Evolutionary conservation across 1,140 invertebrate genomes (phyloP).

Genomic region (Heterodera schachtii): DNA sequence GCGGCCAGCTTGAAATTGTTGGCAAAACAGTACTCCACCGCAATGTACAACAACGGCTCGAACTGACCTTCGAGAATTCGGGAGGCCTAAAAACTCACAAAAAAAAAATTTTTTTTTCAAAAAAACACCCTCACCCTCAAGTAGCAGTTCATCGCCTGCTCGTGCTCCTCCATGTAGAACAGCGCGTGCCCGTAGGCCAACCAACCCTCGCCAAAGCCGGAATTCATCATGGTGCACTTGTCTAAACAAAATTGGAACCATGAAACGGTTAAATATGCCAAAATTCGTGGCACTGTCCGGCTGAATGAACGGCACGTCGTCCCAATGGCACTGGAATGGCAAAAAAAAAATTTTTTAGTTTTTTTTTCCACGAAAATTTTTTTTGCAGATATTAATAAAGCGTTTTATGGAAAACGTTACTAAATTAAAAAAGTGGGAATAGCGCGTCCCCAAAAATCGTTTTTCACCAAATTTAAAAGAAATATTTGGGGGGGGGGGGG

Average conservation of each 20-base stretch:
- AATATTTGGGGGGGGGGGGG: too few species aligned
- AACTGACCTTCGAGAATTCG: constrained; percentile 55
- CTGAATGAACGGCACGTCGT: constrained; percentile 34
- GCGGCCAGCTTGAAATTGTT: constrained; percentile 55
- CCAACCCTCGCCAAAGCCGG: constrained; percentile 57
- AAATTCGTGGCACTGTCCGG: constrained; percentile 28
- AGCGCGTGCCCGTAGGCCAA: constrained; percentile 56
- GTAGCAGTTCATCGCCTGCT: constrained; percentile 59
- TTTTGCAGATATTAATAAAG: too few species aligned
- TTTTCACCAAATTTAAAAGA: too few species aligned
- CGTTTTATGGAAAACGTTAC: too few species aligned
- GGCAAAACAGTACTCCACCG: constrained; percentile 54
- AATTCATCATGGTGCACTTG: constrained; percentile 54
- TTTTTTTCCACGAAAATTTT: too few species aligned
- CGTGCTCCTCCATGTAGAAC: constrained; percentile 54
- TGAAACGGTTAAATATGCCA: neutral
- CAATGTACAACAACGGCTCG: constrained; percentile 56
- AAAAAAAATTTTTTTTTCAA: neutral
- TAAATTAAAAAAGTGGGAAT: too few species aligned
- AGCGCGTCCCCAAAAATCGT: too few species aligned
- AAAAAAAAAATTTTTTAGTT: neutral
- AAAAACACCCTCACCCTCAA: constrained; percentile 45
- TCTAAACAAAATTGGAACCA: constrained; percentile 38
- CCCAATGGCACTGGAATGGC: constrained; percentile 32
- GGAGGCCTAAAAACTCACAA: constrained; percentile 40